Evolutionary conservation across 2,888 invertebrate genomes (phyloP).

Genomic region (Hypomecis atomaria): DNA sequence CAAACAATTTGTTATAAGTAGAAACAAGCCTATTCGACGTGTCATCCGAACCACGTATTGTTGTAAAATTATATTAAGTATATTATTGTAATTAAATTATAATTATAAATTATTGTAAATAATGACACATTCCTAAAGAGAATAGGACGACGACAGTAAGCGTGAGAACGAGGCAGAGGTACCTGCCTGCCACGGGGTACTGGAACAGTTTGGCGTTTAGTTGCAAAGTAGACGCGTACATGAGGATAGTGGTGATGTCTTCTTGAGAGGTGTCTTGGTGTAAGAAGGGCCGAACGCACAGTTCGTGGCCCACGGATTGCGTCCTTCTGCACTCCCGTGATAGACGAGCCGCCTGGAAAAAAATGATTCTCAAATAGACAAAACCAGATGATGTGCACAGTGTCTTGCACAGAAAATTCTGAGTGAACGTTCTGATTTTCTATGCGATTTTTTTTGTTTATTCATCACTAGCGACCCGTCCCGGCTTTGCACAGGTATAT

Average conservation of each 20-base stretch:
- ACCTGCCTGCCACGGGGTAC: slow-evolving; percentile 89
- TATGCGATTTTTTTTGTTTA: too few relatives aligned
- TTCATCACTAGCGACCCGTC: too few relatives aligned
- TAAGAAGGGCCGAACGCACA: slow-evolving; percentile 91
- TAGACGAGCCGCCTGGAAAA: slow-evolving; percentile 89
- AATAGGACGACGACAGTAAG: slow-evolving; percentile 85
- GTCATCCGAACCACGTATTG: too few relatives aligned
- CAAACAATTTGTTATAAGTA: too few relatives aligned
- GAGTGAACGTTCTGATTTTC: too few relatives aligned
- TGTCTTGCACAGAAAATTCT: too few relatives aligned
- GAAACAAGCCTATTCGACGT: too few relatives aligned
- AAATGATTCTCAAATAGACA: neutral
- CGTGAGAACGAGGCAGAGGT: slow-evolving; percentile 87
- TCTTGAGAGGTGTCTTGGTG: slow-evolving; percentile 91
- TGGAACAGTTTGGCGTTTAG: slow-evolving; percentile 90
- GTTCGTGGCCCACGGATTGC: slow-evolving; percentile 91
- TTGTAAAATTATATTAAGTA: too few relatives aligned
- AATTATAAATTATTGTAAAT: slow-evolving; percentile 71
- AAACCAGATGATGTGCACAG: too few relatives aligned
- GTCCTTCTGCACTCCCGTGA: slow-evolving; percentile 89
- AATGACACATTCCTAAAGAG: slow-evolving; percentile 89
- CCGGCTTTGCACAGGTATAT: too few relatives aligned
- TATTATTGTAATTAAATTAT: slow-evolving; percentile 23
- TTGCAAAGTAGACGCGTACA: slow-evolving; percentile 90
- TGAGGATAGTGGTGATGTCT: slow-evolving; percentile 90